Conservation (phyloP, 2,113 vertebrate genomes). For the Oryzias melastigma region DNA sequence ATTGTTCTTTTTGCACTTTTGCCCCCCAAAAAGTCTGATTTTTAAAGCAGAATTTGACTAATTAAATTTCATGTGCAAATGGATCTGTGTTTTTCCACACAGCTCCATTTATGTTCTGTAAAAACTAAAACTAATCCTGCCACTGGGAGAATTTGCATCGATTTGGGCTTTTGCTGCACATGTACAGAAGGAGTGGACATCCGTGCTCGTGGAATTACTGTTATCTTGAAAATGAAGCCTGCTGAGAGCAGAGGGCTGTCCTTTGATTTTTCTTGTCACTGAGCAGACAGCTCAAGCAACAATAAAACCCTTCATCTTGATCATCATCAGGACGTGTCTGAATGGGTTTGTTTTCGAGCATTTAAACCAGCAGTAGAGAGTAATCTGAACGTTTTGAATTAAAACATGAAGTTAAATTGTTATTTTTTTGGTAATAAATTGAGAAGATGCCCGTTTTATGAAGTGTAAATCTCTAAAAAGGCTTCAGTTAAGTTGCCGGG, state of each 20-base stretch:
- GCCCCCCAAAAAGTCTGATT: too few species aligned
- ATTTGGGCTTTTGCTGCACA: neutral
- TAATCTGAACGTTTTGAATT: too few species aligned
- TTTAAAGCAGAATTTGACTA: too few species aligned
- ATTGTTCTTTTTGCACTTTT: too few species aligned
- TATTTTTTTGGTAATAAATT: neutral
- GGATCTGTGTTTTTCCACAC: too few species aligned
- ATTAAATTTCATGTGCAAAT: too few species aligned
- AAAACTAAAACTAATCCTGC: too few species aligned
- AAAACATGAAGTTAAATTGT: too few species aligned
- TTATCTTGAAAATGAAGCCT: constrained; percentile 34
- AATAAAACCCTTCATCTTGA: constrained; percentile 64
- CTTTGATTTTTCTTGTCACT: constrained; percentile 50
- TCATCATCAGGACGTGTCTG: constrained; percentile 38
- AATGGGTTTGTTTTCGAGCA: constrained; percentile 3
- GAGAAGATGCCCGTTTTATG: neutral
- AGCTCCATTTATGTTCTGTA: too few species aligned
- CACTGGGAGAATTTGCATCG: too few species aligned
- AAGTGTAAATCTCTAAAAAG: neutral
- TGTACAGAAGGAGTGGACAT: constrained; percentile 25
- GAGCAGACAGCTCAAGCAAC: constrained; percentile 55
- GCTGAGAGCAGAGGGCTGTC: constrained; percentile 24
- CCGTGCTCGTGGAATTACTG: constrained; percentile 41
- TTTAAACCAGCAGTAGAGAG: constrained; percentile 14
- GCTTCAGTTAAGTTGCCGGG: constrained; percentile 3